Conservation (phyloP, 2,888 invertebrate genomes). For the Athrips mouffetella region DNA sequence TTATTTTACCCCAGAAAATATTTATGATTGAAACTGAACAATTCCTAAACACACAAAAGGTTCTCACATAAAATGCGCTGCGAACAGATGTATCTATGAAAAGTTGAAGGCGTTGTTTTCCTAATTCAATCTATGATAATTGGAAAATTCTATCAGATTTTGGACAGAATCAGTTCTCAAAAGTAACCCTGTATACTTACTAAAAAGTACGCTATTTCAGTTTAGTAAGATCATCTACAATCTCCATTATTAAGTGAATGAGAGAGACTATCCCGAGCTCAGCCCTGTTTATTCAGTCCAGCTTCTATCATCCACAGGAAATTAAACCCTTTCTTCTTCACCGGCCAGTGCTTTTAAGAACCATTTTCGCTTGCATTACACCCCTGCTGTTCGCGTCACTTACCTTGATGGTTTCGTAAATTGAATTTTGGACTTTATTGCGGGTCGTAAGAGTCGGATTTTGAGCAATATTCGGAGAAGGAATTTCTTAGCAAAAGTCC, state of each 20-base stretch:
- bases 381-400: conserved; percentile 31
- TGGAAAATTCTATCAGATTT: too few species aligned
- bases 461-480: conserved; percentile 25
- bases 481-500: conserved; percentile 45
- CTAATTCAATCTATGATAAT: too few species aligned
- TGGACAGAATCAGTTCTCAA: too few species aligned
- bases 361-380: conserved; percentile 44
- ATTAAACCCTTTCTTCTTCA: conserved; percentile 49
- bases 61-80: too few species aligned
- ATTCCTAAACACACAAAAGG: too few species aligned
- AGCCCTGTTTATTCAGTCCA: not conserved
- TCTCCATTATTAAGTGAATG: too few species aligned
- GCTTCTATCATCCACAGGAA: conserved; percentile 48
- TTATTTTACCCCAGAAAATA: too few species aligned
- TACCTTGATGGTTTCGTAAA: conserved; percentile 31
- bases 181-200: too few species aligned
- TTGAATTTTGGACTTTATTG: conserved; percentile 37
- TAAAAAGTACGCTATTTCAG: not conserved
- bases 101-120: too few species aligned
- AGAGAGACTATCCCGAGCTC: not conserved
- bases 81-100: too few species aligned
- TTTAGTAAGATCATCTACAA: too few species aligned
- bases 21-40: too few species aligned
- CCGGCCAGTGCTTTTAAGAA: conserved; percentile 36
- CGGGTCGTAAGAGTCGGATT: conserved; percentile 33